Conservation (phyloP, 2,888 invertebrate genomes). For the Cerceris ruficornis region DNA sequence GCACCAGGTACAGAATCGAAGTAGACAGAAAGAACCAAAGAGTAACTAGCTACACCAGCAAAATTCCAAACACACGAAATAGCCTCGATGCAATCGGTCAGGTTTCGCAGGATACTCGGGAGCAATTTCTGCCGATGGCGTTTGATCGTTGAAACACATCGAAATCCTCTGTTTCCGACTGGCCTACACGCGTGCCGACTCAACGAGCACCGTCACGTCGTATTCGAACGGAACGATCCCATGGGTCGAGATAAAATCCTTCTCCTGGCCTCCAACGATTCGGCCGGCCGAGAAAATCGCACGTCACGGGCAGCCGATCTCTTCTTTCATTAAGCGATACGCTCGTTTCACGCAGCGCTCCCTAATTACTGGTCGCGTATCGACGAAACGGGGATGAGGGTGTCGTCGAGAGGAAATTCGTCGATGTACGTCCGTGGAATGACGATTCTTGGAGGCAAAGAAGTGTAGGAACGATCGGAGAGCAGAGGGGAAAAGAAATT, state of each 20-base stretch:
- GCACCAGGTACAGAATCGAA: too few species aligned
- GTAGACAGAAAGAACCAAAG: too few species aligned
- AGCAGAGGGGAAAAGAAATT: not conserved
- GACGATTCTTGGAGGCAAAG: slow-evolving; percentile 15
- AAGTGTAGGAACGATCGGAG: slow-evolving; percentile 27
- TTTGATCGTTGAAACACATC: slow-evolving; percentile 40
- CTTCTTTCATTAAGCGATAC: slow-evolving; percentile 54
- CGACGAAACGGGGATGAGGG: slow-evolving; percentile 17
- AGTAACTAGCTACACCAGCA: too few species aligned
- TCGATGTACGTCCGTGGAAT: not conserved
- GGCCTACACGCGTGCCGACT: slow-evolving; percentile 32
- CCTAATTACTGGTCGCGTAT: slow-evolving; percentile 47
- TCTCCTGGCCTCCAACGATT: slow-evolving; percentile 12
- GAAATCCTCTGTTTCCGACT: not conserved
- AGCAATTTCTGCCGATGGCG: slow-evolving; percentile 50
- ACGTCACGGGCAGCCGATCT: slow-evolving; percentile 47
- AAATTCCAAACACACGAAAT: too few species aligned
- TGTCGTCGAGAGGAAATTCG: slow-evolving; percentile 4
- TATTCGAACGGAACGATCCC: slow-evolving; percentile 43
- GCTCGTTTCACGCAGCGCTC: slow-evolving; percentile 57
- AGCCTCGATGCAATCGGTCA: not conserved
- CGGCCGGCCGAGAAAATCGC: slow-evolving; percentile 44
- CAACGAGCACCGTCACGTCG: slow-evolving; percentile 51
- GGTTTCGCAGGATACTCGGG: not conserved
- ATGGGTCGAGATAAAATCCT: slow-evolving; percentile 25